Evolutionary conservation across 1,140 invertebrate genomes (phyloP).

Genomic region (Dreissena rostriformis): DNA sequence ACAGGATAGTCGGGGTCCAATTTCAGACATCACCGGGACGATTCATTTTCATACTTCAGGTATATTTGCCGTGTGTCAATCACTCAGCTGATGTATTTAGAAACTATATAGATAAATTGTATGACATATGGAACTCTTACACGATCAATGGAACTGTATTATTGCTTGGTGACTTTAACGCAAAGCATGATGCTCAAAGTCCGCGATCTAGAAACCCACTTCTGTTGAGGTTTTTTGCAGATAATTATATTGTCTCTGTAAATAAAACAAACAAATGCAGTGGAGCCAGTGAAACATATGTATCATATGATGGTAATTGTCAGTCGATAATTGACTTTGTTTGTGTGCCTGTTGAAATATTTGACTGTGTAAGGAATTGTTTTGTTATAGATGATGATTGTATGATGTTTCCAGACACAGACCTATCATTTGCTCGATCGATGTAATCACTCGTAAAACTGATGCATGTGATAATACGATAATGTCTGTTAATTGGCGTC

Average conservation of each 20-base stretch:
- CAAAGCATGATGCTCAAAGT: neutral
- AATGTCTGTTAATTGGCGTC: neutral
- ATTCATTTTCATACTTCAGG: conserved; percentile 19
- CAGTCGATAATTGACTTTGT: conserved; percentile 2
- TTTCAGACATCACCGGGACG: conserved; percentile 5
- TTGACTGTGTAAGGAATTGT: neutral
- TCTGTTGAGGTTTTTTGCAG: neutral
- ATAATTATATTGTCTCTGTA: too few relatives aligned
- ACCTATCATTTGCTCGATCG: conserved; percentile 5
- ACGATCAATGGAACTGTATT: neutral
- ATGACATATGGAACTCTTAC: conserved; percentile 21
- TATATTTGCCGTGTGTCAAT: conserved; percentile 33
- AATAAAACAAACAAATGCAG: too few relatives aligned
- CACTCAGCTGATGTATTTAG: conserved; percentile 3
- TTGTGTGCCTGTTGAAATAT: neutral
- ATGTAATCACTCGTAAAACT: neutral
- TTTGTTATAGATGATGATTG: neutral
- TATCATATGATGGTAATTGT: too few relatives aligned
- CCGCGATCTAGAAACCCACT: neutral
- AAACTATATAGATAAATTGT: conserved; percentile 34
- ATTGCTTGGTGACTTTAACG: conserved; percentile 19
- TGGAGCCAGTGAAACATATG: too few relatives aligned
- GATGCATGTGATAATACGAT: neutral
- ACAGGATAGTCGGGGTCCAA: conserved; percentile 27
- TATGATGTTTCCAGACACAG: conserved; percentile 24